phyloP scores from a whole-genome alignment of 2,113 vertebrate species.

The Marmota flaviventris region DNA sequence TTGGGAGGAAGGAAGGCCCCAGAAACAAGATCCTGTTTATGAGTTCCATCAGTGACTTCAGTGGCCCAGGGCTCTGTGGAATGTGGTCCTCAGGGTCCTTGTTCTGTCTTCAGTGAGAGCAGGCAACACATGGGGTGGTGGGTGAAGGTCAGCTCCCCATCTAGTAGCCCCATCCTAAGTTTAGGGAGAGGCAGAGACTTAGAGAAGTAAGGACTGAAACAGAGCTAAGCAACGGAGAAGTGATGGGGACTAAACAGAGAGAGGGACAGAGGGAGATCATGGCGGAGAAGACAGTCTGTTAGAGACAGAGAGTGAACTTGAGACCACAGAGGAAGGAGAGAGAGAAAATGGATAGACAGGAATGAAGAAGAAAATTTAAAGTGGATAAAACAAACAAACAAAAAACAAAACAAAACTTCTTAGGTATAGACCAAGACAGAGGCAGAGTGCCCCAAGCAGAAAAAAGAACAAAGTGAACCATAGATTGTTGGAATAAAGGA shows the following conservation, averaged over 20 bases:
- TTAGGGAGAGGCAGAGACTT: not conserved
- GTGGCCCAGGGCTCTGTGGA: not conserved
- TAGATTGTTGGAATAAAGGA: not conserved
- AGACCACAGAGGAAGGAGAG: not conserved
- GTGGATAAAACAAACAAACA: no score
- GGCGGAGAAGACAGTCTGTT: not conserved
- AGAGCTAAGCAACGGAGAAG: not conserved
- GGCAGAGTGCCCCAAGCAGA: no score
- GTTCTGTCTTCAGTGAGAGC: not conserved
- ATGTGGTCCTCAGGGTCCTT: no score
- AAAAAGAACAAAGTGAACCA: no score
- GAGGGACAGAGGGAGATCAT: not conserved
- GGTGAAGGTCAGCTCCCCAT: no score
- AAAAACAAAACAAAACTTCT: not conserved
- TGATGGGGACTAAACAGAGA: not conserved
- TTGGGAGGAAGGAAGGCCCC: not conserved
- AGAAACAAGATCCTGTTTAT: not conserved
- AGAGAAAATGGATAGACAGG: not conserved
- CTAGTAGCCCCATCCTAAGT: not conserved
- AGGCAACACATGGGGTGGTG: no score
- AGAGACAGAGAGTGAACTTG: no score
- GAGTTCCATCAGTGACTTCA: not conserved
- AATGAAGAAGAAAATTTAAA: no score
- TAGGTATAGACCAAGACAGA: not conserved
- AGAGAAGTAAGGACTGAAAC: not conserved